Evolutionary conservation across 2,888 invertebrate genomes (phyloP).

Genomic region (Cetonia aurata): DNA sequence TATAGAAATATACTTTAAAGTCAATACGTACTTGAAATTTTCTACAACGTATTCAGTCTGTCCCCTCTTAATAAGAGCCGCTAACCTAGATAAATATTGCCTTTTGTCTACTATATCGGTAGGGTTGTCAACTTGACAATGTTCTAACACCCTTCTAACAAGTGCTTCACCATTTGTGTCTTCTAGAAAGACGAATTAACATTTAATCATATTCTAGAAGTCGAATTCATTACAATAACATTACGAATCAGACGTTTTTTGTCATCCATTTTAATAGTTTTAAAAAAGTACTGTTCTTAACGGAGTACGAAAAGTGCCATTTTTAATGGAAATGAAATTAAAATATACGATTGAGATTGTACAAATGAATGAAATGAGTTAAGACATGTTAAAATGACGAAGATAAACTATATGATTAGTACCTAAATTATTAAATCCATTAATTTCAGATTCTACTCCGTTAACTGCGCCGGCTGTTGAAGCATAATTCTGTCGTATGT

Average conservation of each 20-base stretch:
- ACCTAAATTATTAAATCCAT: slow-evolving; percentile 63
- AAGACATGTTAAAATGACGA: slow-evolving; percentile 15
- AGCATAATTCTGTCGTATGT: slow-evolving; percentile 59
- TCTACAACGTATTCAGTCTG: slow-evolving; percentile 68
- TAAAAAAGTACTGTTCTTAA: no score
- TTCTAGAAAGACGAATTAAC: slow-evolving; percentile 48
- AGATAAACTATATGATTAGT: slow-evolving; percentile 40
- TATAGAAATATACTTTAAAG: no score
- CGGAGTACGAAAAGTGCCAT: no score
- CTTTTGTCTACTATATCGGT: slow-evolving; percentile 62
- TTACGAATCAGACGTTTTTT: no score
- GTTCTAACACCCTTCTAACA: slow-evolving; percentile 64
- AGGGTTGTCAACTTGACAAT: slow-evolving; percentile 61
- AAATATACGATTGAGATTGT: no score
- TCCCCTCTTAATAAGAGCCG: slow-evolving; percentile 68
- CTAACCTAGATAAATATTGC: slow-evolving; percentile 65
- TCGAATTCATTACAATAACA: no score
- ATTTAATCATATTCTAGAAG: neutral
- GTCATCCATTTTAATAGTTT: no score
- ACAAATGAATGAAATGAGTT: neutral
- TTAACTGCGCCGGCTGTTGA: slow-evolving; percentile 59
- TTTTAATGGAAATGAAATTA: no score
- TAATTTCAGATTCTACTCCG: slow-evolving; percentile 61
- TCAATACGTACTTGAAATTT: slow-evolving; percentile 66
- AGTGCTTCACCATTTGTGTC: slow-evolving; percentile 67